Base-by-base conservation (phyloP, 2,113 vertebrate species). In the Erpornis zantholeuca region DNA sequence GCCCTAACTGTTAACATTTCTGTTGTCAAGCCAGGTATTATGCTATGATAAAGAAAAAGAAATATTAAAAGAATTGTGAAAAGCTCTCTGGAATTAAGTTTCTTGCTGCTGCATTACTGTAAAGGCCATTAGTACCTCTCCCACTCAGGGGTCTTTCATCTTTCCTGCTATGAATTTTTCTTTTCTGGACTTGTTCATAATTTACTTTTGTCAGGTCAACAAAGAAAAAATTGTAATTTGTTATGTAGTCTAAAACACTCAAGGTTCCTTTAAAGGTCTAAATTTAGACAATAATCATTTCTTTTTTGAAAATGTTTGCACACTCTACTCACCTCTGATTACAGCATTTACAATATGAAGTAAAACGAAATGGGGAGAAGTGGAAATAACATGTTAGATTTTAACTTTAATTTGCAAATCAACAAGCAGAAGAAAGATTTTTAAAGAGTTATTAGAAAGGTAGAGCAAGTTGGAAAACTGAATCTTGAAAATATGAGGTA, bases 1-100 rank as follows among this genome's bases (percentile, higher is more conserved):
- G 92, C 76, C 92, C 94, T 96, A 96, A 95, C 86, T 96, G 95
- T 97, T 97, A 96, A 97, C 92, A 97, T 98, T 96, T 98, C 90
- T 96, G 94, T 97, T 98, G 96, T 98, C 97, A 98, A 92, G 87
- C 47, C 91, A 96, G 94, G 95, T 95, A 97, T 98, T 97, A 96
- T 89, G 73, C 82, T 89, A 79, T 59, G 87, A 97, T 96, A 97
- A 96, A 97, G 95, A 97, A 97, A 97, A 97, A 92, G 44, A 96
- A 97, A 96, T 97, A 97, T 94, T 90, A 82, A 94, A 97, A 96
- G 96, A 97, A 96, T 90, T 50, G 45, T 63, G 80, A 77, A 95
- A 96, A 91, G 95, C 92, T 96, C 90, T 68, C 71, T 93, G 88
- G 95, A 94, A 96, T 96, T 93, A 96, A 93, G 80, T 96, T 97